Base-by-base conservation (phyloP, 1,140 invertebrate species). In the Hydropsyche tenuis region DNA sequence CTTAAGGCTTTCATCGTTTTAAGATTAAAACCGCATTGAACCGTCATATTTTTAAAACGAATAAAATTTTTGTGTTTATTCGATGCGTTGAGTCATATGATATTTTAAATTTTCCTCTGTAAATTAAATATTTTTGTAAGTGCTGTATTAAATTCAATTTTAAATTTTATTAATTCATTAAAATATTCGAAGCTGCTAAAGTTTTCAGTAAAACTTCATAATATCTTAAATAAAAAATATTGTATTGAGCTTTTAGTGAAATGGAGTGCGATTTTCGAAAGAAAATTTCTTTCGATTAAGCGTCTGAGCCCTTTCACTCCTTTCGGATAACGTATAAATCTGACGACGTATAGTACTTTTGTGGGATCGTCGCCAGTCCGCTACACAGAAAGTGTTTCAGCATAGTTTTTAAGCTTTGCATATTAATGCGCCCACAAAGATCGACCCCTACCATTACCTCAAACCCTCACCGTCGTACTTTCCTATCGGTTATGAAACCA, bases 361-460 rank as follows among this genome's bases (percentile, higher is more conserved):
- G 48, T 53, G 48, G 48, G 48, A 53, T 53, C 23, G 60, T 37
- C 11, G 60, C 12, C 60, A 37, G 23, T 63, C 60, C 60, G 69
- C 63, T 75, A 75, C 74, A 75, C 63, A 65, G 74, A 75, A 75
- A 75, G 74, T 72, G 66, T 75, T 69, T 75, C 71, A 75, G 56
- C 74, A 62, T 75, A 75, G 74, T 75, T 75, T 75, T 75, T 75
- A 75, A 72, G 74, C 74, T 75, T 72, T 75, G 74, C 74, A 75
- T 75, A 75, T 75, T 75, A 75, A 75, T 75, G 69, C 25, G 60
- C 23, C 23, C 60, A 75, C 66, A 27, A 65, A 37, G 30, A 37
- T 37, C 30, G 30, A 37, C 30, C 30, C 30, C 30, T 37, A n/a
- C n/a, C n/a, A n/a, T n/a, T 37, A n/a, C 69, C 66, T 22, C 69